A percentile compares a stretch with the other conserved stretches of the same genome.
phyloP scores from a whole-genome alignment of 37 sponge, comb jelly and placozoan species.

The Halichondria panicea region DNA sequence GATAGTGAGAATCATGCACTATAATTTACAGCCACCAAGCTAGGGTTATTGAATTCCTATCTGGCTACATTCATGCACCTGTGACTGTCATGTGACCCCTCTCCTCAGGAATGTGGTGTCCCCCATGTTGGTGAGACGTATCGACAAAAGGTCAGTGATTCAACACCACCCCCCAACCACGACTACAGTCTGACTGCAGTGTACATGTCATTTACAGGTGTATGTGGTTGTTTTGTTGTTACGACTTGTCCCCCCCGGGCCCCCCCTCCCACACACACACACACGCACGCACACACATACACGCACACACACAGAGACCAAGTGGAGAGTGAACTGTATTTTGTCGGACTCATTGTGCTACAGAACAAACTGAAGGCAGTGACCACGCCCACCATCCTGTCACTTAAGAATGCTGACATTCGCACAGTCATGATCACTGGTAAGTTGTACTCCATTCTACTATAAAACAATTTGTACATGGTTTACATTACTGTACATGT shows the following conservation, averaged over 20 bases:
- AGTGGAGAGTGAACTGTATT: slow-evolving; percentile 80
- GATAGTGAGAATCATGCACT: too few relatives aligned
- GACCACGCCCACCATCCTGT: slow-evolving; percentile 72
- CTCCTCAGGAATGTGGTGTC: slow-evolving; percentile 55
- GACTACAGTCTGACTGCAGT: too few relatives aligned
- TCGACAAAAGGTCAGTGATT: background rate
- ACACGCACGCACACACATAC: too few relatives aligned
- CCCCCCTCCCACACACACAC: background rate
- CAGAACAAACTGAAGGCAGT: slow-evolving; percentile 85
- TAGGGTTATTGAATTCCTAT: background rate
- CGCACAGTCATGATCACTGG: slow-evolving; percentile 91
- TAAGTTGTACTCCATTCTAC: slow-evolving; percentile 1
- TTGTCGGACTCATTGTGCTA: slow-evolving; percentile 89
- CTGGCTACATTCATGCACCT: background rate
- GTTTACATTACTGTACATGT: background rate
- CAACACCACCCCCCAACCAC: too few relatives aligned
- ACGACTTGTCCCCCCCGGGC: background rate
- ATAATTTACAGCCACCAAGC: background rate
- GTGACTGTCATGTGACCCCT: background rate
- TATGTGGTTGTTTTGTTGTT: slow-evolving; percentile 9
- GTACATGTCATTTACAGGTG: background rate
- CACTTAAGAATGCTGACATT: slow-evolving; percentile 54
- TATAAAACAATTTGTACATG: background rate
- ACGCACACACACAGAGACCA: slow-evolving; percentile 27
- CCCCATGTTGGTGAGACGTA: slow-evolving; percentile 57